phyloP scores from a whole-genome alignment of 2,113 vertebrate genomes.

The Galeopterus variegatus region DNA sequence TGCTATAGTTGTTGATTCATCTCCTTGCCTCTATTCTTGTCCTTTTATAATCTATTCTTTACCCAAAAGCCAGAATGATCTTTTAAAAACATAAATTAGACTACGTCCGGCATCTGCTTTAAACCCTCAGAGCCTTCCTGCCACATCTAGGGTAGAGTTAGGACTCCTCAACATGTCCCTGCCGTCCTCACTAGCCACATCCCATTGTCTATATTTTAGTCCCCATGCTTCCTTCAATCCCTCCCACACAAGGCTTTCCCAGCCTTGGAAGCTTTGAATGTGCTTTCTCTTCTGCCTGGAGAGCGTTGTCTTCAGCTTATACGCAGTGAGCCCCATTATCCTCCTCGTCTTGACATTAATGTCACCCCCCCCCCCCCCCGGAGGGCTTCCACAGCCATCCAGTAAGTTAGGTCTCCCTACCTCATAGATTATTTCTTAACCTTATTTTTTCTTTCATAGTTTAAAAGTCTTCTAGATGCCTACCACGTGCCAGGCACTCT shows the following conservation, averaged over 20 bases:
- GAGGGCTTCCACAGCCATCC: not conserved
- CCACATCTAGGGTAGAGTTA: no score
- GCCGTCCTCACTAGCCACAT: not conserved
- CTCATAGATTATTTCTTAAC: not conserved
- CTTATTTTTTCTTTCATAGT: not conserved
- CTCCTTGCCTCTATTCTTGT: not conserved
- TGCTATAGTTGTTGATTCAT: not conserved
- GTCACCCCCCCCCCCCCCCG: not conserved
- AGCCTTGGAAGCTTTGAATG: not conserved
- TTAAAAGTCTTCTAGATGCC: not conserved
- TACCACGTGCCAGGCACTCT: no score
- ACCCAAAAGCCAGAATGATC: not conserved
- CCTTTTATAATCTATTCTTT: not conserved
- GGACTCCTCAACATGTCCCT: rapidly evolving
- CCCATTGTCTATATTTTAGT: not conserved
- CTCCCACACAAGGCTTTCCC: not conserved
- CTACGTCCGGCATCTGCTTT: not conserved
- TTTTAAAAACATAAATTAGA: not conserved
- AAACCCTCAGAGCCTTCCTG: not conserved
- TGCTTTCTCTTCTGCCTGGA: not conserved
- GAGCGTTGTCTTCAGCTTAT: not conserved
- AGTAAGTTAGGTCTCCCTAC: no score
- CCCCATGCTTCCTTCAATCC: not conserved
- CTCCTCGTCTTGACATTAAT: not conserved
- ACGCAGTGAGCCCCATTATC: rapidly evolving